Conservation (phyloP, 2,888 invertebrate genomes). For the Diloba caeruleocephala region DNA sequence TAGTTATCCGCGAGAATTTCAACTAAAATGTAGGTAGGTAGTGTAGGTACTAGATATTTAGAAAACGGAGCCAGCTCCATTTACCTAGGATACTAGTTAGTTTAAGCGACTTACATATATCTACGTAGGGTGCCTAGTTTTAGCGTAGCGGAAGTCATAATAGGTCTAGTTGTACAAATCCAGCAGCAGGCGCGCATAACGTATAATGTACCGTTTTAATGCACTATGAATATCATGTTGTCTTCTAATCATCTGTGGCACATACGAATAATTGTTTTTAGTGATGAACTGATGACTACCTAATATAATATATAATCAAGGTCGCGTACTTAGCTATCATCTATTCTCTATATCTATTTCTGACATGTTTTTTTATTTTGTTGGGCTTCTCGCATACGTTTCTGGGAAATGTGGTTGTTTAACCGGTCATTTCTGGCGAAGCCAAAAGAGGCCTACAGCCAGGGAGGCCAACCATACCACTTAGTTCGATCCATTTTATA, state of each 20-base stretch:
- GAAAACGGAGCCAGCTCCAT: conserved; percentile 18
- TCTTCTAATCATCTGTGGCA: conserved; percentile 10
- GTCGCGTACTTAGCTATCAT: no score
- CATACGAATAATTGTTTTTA: no score
- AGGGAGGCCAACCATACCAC: no score
- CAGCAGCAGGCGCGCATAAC: conserved; percentile 18
- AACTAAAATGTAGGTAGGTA: conserved; percentile 28
- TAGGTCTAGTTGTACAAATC: conserved; percentile 47
- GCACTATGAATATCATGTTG: conserved; percentile 17
- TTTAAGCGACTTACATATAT: conserved; percentile 6
- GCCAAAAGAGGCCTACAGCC: no score
- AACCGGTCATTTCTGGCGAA: no score
- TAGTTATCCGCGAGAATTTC: conserved; percentile 47
- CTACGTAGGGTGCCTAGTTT: conserved; percentile 18
- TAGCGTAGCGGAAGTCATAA: conserved; percentile 48
- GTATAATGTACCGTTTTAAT: conserved; percentile 29
- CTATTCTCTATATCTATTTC: no score
- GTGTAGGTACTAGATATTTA: conserved; percentile 1
- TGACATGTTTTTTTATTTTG: no score
- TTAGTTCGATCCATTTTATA: no score
- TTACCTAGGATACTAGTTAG: not conserved
- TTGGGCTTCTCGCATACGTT: no score
- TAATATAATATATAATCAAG: no score
- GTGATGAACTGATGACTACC: no score
- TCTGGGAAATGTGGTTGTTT: no score